Conservation (phyloP, 2,888 invertebrate genomes). For the Apeira syringaria region DNA sequence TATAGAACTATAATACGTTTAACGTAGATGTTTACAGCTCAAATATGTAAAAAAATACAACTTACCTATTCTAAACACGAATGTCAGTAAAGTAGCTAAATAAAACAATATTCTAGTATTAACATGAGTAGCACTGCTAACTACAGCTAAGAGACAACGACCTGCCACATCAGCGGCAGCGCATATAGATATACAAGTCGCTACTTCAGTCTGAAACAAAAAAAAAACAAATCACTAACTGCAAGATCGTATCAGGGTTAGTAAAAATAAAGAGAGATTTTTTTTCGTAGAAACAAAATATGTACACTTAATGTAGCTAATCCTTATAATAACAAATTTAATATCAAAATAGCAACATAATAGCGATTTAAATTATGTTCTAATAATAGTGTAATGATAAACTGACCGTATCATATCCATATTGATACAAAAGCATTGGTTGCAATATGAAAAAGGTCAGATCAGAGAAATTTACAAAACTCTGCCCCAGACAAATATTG, state of each 20-base stretch:
- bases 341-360: too few relatives aligned
- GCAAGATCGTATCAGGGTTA: too few relatives aligned
- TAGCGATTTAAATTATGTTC: too few relatives aligned
- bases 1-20: too few relatives aligned
- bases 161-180: constrained; percentile 71
- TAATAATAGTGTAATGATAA: too few relatives aligned
- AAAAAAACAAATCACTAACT: too few relatives aligned
- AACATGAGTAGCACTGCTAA: constrained; percentile 54
- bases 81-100: constrained; percentile 56
- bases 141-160: constrained; percentile 58
- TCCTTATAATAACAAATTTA: too few relatives aligned
- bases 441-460: constrained; percentile 85
- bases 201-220: constrained; percentile 62
- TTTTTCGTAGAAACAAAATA: too few relatives aligned
- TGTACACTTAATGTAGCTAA: too few relatives aligned
- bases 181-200: constrained; percentile 67
- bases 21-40: too few relatives aligned
- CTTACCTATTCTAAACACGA: constrained; percentile 63
- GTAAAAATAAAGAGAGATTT: too few relatives aligned
- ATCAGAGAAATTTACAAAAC: constrained; percentile 85
- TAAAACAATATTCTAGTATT: constrained; percentile 68
- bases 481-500: constrained; percentile 84
- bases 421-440: constrained; percentile 84
- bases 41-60: constrained; percentile 11
- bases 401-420: constrained; percentile 73